These are phyloP conservation scores for Conger conger DNA, from an alignment of 2,113 vertebrate genomes.

Conservation along the genomic window DNA sequence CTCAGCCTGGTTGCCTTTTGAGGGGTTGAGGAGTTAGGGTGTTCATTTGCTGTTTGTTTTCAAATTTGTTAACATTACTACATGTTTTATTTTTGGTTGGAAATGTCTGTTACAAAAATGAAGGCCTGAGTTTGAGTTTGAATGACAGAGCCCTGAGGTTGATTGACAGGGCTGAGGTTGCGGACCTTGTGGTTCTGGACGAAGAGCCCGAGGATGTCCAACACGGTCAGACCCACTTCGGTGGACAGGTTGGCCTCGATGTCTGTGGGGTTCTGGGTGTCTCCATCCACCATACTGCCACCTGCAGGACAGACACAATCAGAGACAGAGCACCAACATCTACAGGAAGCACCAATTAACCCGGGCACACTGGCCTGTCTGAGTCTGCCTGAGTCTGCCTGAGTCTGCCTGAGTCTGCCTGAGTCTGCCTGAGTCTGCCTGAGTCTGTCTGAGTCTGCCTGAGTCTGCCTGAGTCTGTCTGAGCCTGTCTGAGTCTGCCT, in stretches of 20 bases:
- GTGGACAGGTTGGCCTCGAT: slow-evolving; percentile 91
- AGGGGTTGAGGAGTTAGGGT: no score
- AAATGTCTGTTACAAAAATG: no score
- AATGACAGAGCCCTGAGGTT: no score
- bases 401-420: not conserved
- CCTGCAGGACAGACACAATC: slow-evolving; percentile 44
- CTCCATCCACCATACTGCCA: slow-evolving; percentile 81
- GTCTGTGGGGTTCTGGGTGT: slow-evolving; percentile 84
- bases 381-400: not conserved
- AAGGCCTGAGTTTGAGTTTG: no score
- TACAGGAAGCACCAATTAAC: not conserved
- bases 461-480: not conserved
- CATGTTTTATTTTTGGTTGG: no score
- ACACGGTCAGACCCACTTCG: slow-evolving; percentile 87
- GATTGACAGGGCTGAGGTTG: not conserved
- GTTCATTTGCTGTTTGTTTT: no score
- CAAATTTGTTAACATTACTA: no score
- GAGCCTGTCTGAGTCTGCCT: not conserved
- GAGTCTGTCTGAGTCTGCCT: not conserved
- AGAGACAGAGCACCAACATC: not conserved
- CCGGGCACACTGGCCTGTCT: not conserved
- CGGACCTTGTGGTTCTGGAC: slow-evolving; percentile 87
- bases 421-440: not conserved
- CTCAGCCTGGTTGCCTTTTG: no score
- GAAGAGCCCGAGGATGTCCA: slow-evolving; percentile 90